Conservation (phyloP, 1,140 invertebrate species). For the Aporrectodea caliginosa region DNA sequence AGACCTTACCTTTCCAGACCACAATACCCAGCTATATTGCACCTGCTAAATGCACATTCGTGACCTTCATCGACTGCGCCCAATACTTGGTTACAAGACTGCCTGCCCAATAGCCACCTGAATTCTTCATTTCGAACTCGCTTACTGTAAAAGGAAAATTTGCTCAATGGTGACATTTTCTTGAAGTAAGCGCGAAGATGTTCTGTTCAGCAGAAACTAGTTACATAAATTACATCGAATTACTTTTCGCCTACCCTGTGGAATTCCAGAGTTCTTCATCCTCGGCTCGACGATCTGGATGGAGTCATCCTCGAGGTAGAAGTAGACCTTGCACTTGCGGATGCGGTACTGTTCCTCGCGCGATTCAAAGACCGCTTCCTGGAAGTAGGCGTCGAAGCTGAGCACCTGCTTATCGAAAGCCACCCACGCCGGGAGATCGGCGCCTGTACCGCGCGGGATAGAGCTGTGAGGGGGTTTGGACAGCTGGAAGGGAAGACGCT, state of each 20-base stretch:
- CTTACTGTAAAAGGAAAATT: no score
- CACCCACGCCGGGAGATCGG: slow-evolving; percentile 74
- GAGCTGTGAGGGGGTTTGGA: slow-evolving; percentile 44
- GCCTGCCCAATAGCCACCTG: no score
- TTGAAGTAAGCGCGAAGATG: background rate
- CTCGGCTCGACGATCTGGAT: slow-evolving; percentile 56
- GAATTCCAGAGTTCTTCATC: slow-evolving; percentile 53
- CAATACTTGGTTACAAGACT: no score
- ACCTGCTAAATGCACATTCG: no score
- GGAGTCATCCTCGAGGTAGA: slow-evolving; percentile 57
- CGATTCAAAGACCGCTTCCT: slow-evolving; percentile 55
- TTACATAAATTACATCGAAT: background rate
- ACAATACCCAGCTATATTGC: no score
- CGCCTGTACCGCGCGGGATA: slow-evolving; percentile 59
- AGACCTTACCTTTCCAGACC: no score
- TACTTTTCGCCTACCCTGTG: slow-evolving; percentile 48
- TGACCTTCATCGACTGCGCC: no score
- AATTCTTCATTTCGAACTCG: no score
- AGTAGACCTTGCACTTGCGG: slow-evolving; percentile 54
- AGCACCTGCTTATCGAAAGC: slow-evolving; percentile 73
- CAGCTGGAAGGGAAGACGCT: slow-evolving; percentile 48
- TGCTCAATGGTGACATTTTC: no score
- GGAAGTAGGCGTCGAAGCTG: slow-evolving; percentile 52
- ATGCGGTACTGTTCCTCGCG: slow-evolving; percentile 54
- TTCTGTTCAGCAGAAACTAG: background rate